Evolutionary conservation across 1,140 invertebrate species (phyloP).

Genomic region (Anthonomus grandis): DNA sequence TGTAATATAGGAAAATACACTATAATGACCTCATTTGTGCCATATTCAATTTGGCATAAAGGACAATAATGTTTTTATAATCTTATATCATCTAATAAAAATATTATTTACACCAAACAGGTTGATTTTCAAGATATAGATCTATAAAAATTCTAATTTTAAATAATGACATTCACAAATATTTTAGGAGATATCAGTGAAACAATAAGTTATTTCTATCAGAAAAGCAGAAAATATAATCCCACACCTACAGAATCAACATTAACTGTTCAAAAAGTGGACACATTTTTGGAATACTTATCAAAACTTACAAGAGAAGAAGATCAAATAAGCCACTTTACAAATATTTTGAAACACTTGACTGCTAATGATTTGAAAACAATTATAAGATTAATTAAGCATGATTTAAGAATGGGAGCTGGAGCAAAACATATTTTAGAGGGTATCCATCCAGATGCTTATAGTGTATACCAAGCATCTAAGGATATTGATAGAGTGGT

Average conservation of each 20-base stretch:
- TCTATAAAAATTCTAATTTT: too few relatives aligned
- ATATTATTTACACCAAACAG: too few relatives aligned
- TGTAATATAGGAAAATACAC: too few relatives aligned
- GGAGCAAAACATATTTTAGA: slow-evolving; percentile 88
- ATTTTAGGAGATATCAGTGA: slow-evolving; percentile 74
- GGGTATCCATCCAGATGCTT: slow-evolving; percentile 81
- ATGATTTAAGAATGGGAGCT: slow-evolving; percentile 87
- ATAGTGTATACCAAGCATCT: slow-evolving; percentile 82
- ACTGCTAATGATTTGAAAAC: slow-evolving; percentile 83
- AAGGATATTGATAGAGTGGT: slow-evolving; percentile 59
- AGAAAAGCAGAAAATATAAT: slow-evolving; percentile 58
- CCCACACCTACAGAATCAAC: slow-evolving; percentile 63
- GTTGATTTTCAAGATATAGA: too few relatives aligned
- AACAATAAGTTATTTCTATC: slow-evolving; percentile 80
- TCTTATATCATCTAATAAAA: too few relatives aligned
- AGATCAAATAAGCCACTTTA: slow-evolving; percentile 76
- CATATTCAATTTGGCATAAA: too few relatives aligned
- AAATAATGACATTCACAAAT: too few relatives aligned
- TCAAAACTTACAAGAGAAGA: slow-evolving; percentile 80
- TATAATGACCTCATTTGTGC: too few relatives aligned
- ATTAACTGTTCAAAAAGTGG: slow-evolving; percentile 75
- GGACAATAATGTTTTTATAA: too few relatives aligned
- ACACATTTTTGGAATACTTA: slow-evolving; percentile 69
- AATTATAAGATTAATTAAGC: slow-evolving; percentile 83
- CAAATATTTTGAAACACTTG: slow-evolving; percentile 71